Percentiles rank a stretch among this genome's conserved stretches.
Conservation (phyloP, 2,113 vertebrate genomes). For the Corythoichthys intestinalis region DNA sequence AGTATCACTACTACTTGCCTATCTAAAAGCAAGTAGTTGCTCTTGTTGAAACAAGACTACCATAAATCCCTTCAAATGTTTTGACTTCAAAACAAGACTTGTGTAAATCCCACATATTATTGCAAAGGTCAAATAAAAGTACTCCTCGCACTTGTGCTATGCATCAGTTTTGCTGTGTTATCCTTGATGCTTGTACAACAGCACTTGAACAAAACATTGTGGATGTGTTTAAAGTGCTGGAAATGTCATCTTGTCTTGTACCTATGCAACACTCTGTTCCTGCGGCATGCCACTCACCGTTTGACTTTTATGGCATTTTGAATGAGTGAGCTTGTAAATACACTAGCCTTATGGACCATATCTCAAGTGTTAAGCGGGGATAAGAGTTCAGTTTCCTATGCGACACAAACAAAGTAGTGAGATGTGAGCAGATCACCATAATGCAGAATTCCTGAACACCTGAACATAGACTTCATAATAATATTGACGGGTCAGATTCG, state of each 20-base stretch:
- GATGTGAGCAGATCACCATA: slow-evolving; percentile 57
- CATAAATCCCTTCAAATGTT: too few relatives aligned
- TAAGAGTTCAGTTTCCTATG: background rate
- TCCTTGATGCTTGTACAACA: too few relatives aligned
- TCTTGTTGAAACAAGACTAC: too few relatives aligned
- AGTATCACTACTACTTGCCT: too few relatives aligned
- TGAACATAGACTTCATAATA: too few relatives aligned
- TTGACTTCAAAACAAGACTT: too few relatives aligned
- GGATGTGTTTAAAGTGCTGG: background rate
- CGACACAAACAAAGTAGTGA: slow-evolving; percentile 1
- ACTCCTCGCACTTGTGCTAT: too few relatives aligned
- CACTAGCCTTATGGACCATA: background rate
- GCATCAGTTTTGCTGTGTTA: too few relatives aligned
- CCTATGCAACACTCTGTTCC: background rate
- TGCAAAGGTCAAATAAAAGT: too few relatives aligned
- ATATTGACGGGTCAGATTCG: too few relatives aligned
- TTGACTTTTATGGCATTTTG: slow-evolving; percentile 14
- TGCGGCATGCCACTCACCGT: background rate
- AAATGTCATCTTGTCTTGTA: background rate
- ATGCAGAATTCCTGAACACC: slow-evolving; percentile 5
- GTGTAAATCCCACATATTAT: too few relatives aligned
- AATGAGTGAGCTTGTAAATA: slow-evolving; percentile 16
- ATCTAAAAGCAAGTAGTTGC: too few relatives aligned
- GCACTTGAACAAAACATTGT: background rate
- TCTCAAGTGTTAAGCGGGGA: slow-evolving; percentile 20